Conservation (phyloP, 2,888 invertebrate genomes). For the Phaedon cochleariae region DNA sequence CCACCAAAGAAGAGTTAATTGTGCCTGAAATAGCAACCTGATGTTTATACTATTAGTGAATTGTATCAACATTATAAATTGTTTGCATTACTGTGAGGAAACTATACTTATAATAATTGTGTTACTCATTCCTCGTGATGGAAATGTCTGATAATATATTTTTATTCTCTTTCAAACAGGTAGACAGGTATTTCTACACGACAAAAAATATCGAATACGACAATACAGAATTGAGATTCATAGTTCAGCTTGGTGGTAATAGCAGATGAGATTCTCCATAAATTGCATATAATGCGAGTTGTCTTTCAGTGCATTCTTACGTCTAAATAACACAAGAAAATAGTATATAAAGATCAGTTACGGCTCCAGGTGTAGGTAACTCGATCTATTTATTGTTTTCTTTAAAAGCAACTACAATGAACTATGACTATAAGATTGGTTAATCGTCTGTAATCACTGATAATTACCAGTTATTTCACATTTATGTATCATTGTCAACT, state of each 20-base stretch:
- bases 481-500: constrained; percentile 55
- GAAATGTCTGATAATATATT: not conserved
- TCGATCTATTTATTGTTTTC: constrained; percentile 53
- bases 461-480: constrained; percentile 55
- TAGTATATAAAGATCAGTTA: constrained; percentile 42
- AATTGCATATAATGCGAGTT: constrained; percentile 33
- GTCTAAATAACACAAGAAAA: constrained; percentile 36
- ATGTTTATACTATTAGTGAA: no score
- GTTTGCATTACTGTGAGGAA: no score
- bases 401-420: constrained; percentile 49
- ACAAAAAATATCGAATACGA: not conserved
- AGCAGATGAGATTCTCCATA: constrained; percentile 36
- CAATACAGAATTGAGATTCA: constrained; percentile 35
- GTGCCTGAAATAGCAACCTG: not conserved
- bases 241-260: constrained; percentile 29
- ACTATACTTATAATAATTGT: no score
- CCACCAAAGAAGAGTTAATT: not conserved
- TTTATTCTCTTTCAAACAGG: not conserved
- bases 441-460: constrained; percentile 54
- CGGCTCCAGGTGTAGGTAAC: constrained; percentile 43
- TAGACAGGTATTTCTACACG: not conserved
- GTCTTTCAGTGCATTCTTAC: constrained; percentile 37
- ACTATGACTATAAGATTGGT: constrained; percentile 49
- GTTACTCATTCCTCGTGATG: no score
- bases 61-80: no score